Conservation (phyloP, 2,888 invertebrate species). For the Ceraclea dissimilis region DNA sequence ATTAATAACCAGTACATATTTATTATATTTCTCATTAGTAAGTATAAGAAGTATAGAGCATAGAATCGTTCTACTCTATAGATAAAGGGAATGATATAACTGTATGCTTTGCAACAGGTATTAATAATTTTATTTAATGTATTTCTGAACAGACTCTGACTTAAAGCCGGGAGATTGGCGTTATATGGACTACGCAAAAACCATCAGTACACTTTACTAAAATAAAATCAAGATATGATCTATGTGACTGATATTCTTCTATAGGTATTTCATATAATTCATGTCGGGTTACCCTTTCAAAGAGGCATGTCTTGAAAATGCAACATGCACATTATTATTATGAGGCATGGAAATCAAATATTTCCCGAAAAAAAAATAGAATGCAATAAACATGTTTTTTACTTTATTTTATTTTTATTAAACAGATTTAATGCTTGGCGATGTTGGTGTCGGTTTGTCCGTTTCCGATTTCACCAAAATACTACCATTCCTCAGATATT, state of each 20-base stretch:
- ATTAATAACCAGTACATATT: no score
- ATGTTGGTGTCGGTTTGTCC: constrained; percentile 42
- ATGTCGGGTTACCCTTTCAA: background rate
- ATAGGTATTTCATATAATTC: background rate
- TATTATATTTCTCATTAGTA: no score
- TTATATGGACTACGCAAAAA: constrained; percentile 1
- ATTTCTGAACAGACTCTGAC: background rate
- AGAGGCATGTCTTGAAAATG: background rate
- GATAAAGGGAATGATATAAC: no score
- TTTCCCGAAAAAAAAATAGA: background rate
- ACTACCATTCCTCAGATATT: constrained; percentile 47
- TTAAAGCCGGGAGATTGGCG: background rate
- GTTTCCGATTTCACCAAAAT: constrained; percentile 45
- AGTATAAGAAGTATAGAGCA: no score
- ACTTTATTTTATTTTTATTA: background rate
- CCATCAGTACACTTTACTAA: background rate
- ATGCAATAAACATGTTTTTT: background rate
- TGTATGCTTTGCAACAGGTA: no score
- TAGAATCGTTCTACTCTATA: no score
- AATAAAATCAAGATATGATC: background rate
- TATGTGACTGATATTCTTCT: background rate
- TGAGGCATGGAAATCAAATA: background rate
- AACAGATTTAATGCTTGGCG: constrained; percentile 48
- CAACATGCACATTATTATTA: background rate
- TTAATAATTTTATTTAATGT: no score